Evolutionary conservation across 2,113 vertebrate genomes (phyloP), one percentile per base, ranked within the genome.

Genomic region (Amphiprion percula): DNA sequence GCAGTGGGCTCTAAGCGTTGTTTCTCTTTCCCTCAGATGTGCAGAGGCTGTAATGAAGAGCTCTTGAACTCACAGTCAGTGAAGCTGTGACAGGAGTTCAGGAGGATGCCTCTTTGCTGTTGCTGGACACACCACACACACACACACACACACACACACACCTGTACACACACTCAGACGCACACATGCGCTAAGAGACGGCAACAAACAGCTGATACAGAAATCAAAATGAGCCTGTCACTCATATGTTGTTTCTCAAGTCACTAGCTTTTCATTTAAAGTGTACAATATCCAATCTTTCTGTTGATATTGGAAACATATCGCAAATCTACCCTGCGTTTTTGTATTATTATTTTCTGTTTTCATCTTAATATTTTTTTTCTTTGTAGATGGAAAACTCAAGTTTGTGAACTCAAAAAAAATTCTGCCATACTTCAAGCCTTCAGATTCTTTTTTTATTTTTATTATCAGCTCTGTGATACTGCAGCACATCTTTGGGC

Each of bases 211-310:
- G 46, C 61, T 54, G 26, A 72, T 73, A 19, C n/a, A 46, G 87
- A 86, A 93, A 94, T 95, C 93, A 94, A 95, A 96, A 97, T 95
- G 93, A 96, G 96, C 93, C 95, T 96, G 95, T 96, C 96, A 96
- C 87, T 95, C 95, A 96, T 88, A 77, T 68, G 46, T 93, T 93
- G 94, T 93, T 91, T 90, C 94, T 94, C 94, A 95, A 95, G 95
- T 95, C 95, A 95, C 89, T 90, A 92, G 91, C 94, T 44, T 44
- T 44, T 44, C 12, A 44, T 95, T 96, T 95, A 93, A 93, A 53
- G 61, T 46, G 41, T 63, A 23, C 61, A 62, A 8, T 66, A 10
- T 47, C 53, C 69, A 81, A 47, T 68, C 49, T 53, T 74, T 37
- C 4, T 12, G 8, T 14, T 60, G 12, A 73, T 61, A 53, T 24